Base-by-base conservation (phyloP, 2,113 vertebrate species). In the Andinoacara biseriatus region DNA sequence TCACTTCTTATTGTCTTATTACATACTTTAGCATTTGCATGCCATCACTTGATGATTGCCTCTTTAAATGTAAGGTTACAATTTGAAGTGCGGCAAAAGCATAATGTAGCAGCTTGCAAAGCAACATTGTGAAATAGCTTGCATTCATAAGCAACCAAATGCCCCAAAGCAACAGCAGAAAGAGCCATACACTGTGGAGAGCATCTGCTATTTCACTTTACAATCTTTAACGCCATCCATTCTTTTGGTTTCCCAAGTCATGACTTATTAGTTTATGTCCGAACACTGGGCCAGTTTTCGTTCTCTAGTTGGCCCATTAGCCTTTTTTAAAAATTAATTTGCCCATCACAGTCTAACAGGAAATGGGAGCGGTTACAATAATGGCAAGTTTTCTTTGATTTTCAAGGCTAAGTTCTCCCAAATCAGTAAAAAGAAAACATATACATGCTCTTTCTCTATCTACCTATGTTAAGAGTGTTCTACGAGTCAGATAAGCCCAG, bases 61-160 rank as follows among this genome's bases (percentile, higher is more conserved):
- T 22, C 24, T 76, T 76, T 14, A 14, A 76, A 74, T 31, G 20
- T 61, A 11, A 83, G 52, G 38, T 76, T 76, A 35, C n/a, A n/a
- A 31, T 59, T 74, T 24, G 15, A 62, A 56, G 62, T 29, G 61
- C 77, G 84, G 31, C 29, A 57, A 58, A 86, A 85, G 78, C 78
- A 6, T 20, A 72, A 20, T 81, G 31, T 31, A 72, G 78, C 61
- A 22, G 52, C 59, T 84, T 62, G 83, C 87, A 72, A 90, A 88
- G 90, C 86, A 67, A 84, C 83, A 33, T 56, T 83, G 76, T 77
- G 35, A 69, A 29, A 76, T 65, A 29, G 33, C 22, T 58, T 31
- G 40, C 82, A 89, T 89, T 79, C 62, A 85, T 61, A 40, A 84
- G 78, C 76, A 4, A 29, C 84, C 72, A 86, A 78, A 80, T 60